A percentile compares a stretch with the other conserved stretches of the same genome.
Conservation (phyloP, 2,113 vertebrate species). For the Rhadina sibilatrix region DNA sequence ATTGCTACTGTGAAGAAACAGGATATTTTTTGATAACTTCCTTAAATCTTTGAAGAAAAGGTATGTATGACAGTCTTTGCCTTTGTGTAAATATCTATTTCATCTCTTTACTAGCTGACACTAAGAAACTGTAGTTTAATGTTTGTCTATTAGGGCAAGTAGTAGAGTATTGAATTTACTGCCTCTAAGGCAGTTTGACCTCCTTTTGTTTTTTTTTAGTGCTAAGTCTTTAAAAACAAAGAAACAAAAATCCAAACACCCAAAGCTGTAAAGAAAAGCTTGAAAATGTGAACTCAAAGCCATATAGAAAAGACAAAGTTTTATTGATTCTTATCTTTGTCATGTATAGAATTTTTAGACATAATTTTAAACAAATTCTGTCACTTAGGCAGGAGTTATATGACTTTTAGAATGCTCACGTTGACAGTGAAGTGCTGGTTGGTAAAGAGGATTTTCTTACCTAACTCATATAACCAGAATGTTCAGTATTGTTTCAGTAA, state of each 20-base stretch:
- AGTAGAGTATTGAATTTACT: background rate
- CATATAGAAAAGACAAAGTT: background rate
- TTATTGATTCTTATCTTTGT: background rate
- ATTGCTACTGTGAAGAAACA: background rate
- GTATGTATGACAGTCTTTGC: background rate
- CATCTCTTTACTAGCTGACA: background rate
- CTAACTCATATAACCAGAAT: background rate
- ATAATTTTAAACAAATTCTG: background rate
- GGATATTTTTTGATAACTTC: background rate
- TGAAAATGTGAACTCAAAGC: background rate
- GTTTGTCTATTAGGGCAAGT: background rate
- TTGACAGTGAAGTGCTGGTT: background rate
- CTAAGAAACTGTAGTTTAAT: background rate
- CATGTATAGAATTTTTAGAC: background rate
- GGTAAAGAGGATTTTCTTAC: background rate
- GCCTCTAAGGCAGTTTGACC: background rate
- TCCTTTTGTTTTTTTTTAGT: background rate
- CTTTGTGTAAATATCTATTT: background rate
- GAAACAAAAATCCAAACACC: background rate
- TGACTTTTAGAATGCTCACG: background rate
- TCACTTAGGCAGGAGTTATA: background rate
- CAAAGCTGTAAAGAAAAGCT: background rate
- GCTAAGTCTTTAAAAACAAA: background rate
- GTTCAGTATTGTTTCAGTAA: background rate
- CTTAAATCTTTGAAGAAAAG: background rate